Evolutionary conservation across 1,140 invertebrate genomes (phyloP).

Genomic region (Drosophila baimaii): DNA sequence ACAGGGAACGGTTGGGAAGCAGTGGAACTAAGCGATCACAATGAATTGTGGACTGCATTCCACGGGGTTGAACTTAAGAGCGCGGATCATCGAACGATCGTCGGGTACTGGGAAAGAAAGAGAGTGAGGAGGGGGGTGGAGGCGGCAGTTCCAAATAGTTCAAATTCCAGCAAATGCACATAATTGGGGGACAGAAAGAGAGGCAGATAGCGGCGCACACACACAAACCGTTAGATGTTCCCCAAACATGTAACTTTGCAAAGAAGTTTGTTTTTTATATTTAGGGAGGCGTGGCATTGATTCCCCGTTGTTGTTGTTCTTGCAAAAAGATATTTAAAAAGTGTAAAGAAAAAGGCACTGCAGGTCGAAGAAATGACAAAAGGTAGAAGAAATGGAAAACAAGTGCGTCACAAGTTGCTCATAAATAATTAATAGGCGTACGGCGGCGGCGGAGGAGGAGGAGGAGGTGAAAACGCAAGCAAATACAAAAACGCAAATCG

Average conservation of each 20-base stretch:
- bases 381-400: slow-evolving; percentile 16
- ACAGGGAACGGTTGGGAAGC: slow-evolving; percentile 52
- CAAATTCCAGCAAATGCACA: slow-evolving; percentile 45
- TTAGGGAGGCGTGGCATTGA: slow-evolving; percentile 8
- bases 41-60: slow-evolving; percentile 32
- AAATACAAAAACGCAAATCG: slow-evolving; percentile 14
- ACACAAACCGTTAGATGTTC: slow-evolving; percentile 7
- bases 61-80: slow-evolving; percentile 20
- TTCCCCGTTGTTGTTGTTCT: not conserved
- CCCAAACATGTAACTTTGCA: not conserved
- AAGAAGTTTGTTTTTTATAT: not conserved
- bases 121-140: not conserved
- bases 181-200: not conserved
- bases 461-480: not conserved
- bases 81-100: slow-evolving; percentile 29
- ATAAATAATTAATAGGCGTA: slow-evolving; percentile 42
- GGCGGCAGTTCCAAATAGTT: slow-evolving; percentile 32
- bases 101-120: not conserved
- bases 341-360: not conserved
- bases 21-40: slow-evolving; percentile 43
- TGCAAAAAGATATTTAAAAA: slow-evolving; percentile 5
- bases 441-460: too few relatives aligned
- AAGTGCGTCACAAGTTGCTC: slow-evolving; percentile 42
- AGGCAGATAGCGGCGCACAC: not conserved
- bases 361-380: slow-evolving; percentile 8